phyloP scores from a whole-genome alignment of 2,113 vertebrate genomes.

The Percina caprodes region DNA sequence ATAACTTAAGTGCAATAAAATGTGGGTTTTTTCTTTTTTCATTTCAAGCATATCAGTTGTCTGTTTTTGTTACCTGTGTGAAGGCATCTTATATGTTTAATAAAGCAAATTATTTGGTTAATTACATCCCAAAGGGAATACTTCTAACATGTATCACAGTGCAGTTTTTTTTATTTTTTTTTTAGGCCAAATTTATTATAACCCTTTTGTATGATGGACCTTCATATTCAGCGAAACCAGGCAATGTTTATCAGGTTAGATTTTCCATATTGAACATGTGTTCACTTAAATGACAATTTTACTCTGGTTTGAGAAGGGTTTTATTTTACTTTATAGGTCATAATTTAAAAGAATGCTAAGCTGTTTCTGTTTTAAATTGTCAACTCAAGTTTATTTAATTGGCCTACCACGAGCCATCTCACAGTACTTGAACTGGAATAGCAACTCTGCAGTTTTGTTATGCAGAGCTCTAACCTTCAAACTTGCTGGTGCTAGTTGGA shows the following conservation, averaged over 20 bases:
- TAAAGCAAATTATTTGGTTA: slow-evolving; percentile 80
- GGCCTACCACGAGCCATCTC: too few species aligned
- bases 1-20: slow-evolving; percentile 99
- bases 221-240: background rate
- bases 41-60: slow-evolving; percentile 93
- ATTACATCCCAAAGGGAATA: slow-evolving; percentile 54
- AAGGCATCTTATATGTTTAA: slow-evolving; percentile 83
- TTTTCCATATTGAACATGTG: background rate
- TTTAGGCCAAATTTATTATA: background rate
- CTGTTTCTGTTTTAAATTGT: too few species aligned
- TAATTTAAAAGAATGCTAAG: too few species aligned
- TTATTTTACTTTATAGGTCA: background rate
- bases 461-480: too few species aligned
- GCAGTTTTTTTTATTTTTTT: background rate
- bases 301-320: background rate
- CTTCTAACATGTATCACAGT: slow-evolving; percentile 33
- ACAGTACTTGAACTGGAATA: too few species aligned
- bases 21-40: slow-evolving; percentile 95
- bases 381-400: too few species aligned
- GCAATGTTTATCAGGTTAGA: background rate
- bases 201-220: background rate
- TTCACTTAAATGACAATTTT: background rate
- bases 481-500: too few species aligned
- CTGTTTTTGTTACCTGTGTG: slow-evolving; percentile 86
- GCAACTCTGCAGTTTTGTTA: too few species aligned